Evolutionary conservation across 1,140 invertebrate species (phyloP), one percentile per base, ranked within the genome.

Genomic region (Calephelis nemesis): DNA sequence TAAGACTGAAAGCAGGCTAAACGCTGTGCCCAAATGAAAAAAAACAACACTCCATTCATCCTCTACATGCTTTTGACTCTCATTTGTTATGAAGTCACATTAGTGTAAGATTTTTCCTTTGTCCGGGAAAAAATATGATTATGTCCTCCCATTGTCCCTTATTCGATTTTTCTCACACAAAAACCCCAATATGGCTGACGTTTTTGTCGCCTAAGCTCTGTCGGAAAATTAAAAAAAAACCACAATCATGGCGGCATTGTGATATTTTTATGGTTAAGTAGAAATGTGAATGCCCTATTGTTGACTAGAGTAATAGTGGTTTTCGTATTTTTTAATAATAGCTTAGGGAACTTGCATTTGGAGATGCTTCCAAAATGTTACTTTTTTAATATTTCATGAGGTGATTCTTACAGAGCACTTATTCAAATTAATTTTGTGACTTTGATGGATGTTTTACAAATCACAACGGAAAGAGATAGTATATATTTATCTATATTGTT

Each of bases 51-150:
- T 58, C 64, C 68, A 15, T 45, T 45, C 42, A 45, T 45, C 54
- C 50, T 69, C 65, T 71, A 79, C 76, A 79, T 83, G 80, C 65
- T 62, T 67, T 73, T 77, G 79, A 81, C 79, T 86, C 81, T 78
- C 84, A 82, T 86, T 84, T 85, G 83, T 85, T 82, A 83, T 70
- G 52, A 77, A 77, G 73, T 74, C 76, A 80, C 83, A 88, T 87
- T 88, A 85, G 83, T 73, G 81, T 84, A 85, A 87, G 84, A 79
- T 82, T 76, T 50, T 58, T 82, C 81, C 69, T 87, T 88, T 87
- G 86, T 88, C 80, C 45, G 8, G 79, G 72, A 76, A 83, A 87
- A 88, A 88, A 87, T 88, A 88, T 87, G 86, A 88, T 88, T 87
- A 88, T 83, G 84, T 84, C 86, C 71, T 78, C 76, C 83, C 75